Evolutionary conservation across 2,888 invertebrate species (phyloP).

Genomic region (Acanthopleura granulata): DNA sequence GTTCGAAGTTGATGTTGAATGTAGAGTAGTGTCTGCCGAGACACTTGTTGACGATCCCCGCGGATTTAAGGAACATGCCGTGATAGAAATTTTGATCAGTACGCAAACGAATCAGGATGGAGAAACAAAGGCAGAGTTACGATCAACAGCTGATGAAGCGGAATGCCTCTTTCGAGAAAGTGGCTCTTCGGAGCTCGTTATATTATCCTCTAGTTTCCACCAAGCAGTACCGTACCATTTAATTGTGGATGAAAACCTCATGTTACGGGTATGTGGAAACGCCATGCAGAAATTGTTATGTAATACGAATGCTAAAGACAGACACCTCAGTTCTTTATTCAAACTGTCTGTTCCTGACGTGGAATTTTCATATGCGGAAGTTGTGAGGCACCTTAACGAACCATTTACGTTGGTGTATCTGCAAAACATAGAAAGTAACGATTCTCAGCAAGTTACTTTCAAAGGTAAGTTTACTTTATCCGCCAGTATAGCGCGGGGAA

Average conservation of each 20-base stretch:
- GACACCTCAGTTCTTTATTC: neutral
- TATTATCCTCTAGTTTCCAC: neutral
- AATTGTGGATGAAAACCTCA: neutral
- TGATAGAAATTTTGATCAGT: neutral
- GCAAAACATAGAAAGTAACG: neutral
- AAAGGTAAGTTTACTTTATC: too few relatives aligned
- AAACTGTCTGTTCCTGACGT: neutral
- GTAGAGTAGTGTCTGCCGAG: neutral
- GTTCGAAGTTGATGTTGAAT: neutral
- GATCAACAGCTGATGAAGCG: too few relatives aligned
- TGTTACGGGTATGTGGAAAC: neutral
- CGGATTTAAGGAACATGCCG: constrained; percentile 7
- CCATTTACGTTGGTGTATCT: neutral
- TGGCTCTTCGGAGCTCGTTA: neutral
- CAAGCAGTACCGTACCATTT: constrained; percentile 11
- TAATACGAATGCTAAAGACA: neutral
- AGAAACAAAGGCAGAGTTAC: neutral
- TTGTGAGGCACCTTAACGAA: neutral
- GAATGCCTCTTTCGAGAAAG: too few relatives aligned
- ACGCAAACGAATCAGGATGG: neutral
- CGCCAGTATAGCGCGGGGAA: too few relatives aligned
- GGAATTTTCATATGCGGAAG: neutral
- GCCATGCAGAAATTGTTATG: neutral
- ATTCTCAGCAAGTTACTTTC: neutral
- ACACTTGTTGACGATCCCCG: neutral